Percentiles rank a stretch among this genome's conserved stretches.
Evolutionary conservation across 64 coral and sea anemone species (phyloP).

Genomic region (Exaiptasia diaphana): DNA sequence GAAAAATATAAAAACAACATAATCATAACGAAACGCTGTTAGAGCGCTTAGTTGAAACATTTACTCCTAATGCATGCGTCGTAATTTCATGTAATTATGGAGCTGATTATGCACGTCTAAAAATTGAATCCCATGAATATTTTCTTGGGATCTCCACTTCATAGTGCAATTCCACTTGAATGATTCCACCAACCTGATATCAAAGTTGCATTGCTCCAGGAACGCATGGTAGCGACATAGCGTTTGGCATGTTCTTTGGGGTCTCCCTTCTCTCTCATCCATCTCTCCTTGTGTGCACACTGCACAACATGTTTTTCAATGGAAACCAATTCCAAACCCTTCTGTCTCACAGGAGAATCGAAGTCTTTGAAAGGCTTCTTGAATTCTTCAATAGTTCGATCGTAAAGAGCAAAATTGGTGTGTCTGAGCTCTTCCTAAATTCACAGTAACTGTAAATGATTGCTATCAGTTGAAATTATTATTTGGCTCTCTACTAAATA

Average conservation of each 20-base stretch:
- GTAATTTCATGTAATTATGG: too few species aligned
- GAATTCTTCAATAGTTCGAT: constrained; percentile 28
- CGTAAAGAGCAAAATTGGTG: constrained; percentile 24
- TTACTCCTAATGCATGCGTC: too few species aligned
- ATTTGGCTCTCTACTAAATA: too few species aligned
- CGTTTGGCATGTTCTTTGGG: constrained; percentile 11
- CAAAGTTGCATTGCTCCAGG: constrained; percentile 16
- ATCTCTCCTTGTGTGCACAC: constrained; percentile 6
- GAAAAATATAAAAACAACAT: too few species aligned
- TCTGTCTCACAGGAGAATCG: constrained; percentile 11
- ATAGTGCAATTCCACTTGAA: too few species aligned
- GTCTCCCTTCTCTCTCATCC: constrained; percentile 18
- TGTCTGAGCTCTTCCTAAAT: constrained; percentile 32
- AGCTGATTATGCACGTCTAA: too few species aligned
- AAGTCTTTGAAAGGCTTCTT: constrained; percentile 17
- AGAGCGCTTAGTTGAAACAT: too few species aligned
- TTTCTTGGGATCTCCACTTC: background rate
- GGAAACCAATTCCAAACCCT: constrained; percentile 26
- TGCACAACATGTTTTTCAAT: background rate
- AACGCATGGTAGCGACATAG: background rate
- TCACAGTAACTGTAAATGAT: too few species aligned
- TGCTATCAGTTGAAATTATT: too few species aligned
- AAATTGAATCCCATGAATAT: too few species aligned
- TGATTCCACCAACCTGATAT: constrained; percentile 18
- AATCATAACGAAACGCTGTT: too few species aligned